phyloP scores from a whole-genome alignment of 1,140 invertebrate genomes.

The Theocolax elegans region DNA sequence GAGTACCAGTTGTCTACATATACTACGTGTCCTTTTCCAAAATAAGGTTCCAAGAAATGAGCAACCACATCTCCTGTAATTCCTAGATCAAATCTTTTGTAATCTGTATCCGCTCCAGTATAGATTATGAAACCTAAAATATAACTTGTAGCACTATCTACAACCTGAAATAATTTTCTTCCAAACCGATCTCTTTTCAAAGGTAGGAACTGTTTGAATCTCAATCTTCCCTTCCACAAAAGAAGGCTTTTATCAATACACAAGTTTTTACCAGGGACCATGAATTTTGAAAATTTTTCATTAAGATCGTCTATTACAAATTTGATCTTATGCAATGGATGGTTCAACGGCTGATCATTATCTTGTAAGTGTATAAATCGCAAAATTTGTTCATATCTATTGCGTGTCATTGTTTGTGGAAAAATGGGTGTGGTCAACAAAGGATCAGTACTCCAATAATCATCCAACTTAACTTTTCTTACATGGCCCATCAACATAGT shows the following conservation, averaged over 20 bases:
- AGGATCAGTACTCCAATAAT: constrained; percentile 50
- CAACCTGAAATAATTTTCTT: constrained; percentile 49
- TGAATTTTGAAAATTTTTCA: constrained; percentile 40
- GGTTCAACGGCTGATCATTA: constrained; percentile 27
- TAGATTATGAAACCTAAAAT: constrained; percentile 57
- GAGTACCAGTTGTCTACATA: constrained; percentile 47
- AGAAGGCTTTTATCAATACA: constrained; percentile 50
- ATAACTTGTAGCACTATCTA: constrained; percentile 52
- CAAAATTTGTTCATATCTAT: constrained; percentile 42
- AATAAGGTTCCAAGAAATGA: constrained; percentile 44
- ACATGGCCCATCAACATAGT: constrained; percentile 37
- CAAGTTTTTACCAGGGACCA: constrained; percentile 42
- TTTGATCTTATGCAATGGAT: constrained; percentile 43
- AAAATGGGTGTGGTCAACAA: constrained; percentile 49
- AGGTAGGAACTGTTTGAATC: constrained; percentile 42
- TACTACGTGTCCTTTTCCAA: constrained; percentile 41
- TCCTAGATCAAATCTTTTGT: constrained; percentile 39
- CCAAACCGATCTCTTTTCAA: constrained; percentile 49
- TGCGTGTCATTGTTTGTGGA: constrained; percentile 44
- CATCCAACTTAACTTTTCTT: constrained; percentile 30
- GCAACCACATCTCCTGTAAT: constrained; percentile 40
- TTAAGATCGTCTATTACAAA: constrained; percentile 29
- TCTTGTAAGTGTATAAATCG: constrained; percentile 32
- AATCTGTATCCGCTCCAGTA: constrained; percentile 39
- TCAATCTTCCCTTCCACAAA: constrained; percentile 47